Percentiles rank a stretch among this genome's conserved stretches.
These are phyloP conservation scores for Zapus hudsonius DNA, from an alignment of 2,113 vertebrate genomes.

Conservation along the genomic window DNA sequence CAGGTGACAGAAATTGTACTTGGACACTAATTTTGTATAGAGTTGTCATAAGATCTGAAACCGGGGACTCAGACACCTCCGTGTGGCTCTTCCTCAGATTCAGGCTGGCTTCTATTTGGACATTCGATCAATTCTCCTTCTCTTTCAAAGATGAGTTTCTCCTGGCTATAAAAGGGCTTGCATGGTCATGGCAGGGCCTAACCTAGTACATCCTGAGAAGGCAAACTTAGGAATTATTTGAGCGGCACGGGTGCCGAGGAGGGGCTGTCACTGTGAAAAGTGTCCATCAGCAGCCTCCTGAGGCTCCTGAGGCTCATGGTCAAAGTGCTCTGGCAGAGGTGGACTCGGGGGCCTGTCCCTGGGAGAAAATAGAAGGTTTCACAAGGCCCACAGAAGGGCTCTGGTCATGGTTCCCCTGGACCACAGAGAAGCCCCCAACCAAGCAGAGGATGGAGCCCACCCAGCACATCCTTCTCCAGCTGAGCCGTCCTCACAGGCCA, in stretches of 20 bases:
- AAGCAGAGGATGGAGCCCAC: not conserved
- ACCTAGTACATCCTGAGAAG: not conserved
- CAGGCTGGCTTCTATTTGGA: not conserved
- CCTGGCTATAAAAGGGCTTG: not conserved
- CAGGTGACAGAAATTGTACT: not conserved
- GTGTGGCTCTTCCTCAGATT: not conserved
- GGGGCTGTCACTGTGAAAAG: too few species aligned
- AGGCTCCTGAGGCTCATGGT: not conserved
- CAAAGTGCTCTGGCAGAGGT: not conserved
- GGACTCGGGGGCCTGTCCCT: not conserved
- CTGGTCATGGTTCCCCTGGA: not conserved
- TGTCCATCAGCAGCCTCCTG: not conserved
- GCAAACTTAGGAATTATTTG: not conserved
- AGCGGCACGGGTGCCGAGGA: fast-evolving
- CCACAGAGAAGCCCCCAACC: not conserved
- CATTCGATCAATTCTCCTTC: not conserved
- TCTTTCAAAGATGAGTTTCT: not conserved
- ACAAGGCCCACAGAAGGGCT: too few species aligned
- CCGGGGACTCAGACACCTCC: too few species aligned
- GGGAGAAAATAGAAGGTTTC: not conserved
- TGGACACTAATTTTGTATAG: not conserved
- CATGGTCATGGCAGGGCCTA: not conserved
- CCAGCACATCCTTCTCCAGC: not conserved
- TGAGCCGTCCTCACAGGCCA: not conserved
- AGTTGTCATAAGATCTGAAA: not conserved